Conservation (phyloP, 2,797 vertebrate genomes). For the Tapera naevia region DNA sequence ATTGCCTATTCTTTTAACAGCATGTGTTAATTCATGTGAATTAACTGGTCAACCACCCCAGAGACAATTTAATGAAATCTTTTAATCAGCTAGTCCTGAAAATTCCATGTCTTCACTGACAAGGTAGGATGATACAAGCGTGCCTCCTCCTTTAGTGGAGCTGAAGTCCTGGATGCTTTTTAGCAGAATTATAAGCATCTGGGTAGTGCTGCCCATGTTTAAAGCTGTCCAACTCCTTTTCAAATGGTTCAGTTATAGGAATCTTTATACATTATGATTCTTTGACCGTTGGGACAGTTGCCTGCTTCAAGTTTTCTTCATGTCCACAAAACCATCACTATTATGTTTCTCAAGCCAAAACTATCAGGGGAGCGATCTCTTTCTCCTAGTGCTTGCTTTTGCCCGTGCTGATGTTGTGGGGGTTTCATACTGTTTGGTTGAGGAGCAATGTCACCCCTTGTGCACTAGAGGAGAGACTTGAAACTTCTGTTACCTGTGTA, state of each 20-base stretch:
- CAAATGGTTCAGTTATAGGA: background rate
- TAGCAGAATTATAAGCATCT: background rate
- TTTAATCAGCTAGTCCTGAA: background rate
- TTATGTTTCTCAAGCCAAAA: background rate
- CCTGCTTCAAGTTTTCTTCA: background rate
- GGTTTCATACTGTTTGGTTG: background rate
- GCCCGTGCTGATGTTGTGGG: background rate
- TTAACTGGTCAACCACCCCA: background rate
- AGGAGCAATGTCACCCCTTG: background rate
- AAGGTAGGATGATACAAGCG: background rate
- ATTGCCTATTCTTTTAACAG: background rate
- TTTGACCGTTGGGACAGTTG: background rate
- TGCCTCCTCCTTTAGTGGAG: background rate
- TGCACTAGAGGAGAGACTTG: background rate
- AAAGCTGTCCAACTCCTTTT: background rate
- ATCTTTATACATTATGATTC: background rate
- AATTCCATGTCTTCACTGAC: background rate
- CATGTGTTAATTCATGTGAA: background rate
- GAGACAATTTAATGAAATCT: background rate
- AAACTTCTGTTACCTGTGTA: rapidly evolving
- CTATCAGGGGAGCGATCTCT: background rate
- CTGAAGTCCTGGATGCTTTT: background rate
- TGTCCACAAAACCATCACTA: background rate
- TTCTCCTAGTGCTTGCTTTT: background rate
- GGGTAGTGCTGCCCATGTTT: background rate